A percentile compares a stretch with the other conserved stretches of the same genome.
Evolutionary conservation across 2,113 vertebrate genomes (phyloP).

Genomic region (Atlantisia rogersi): DNA sequence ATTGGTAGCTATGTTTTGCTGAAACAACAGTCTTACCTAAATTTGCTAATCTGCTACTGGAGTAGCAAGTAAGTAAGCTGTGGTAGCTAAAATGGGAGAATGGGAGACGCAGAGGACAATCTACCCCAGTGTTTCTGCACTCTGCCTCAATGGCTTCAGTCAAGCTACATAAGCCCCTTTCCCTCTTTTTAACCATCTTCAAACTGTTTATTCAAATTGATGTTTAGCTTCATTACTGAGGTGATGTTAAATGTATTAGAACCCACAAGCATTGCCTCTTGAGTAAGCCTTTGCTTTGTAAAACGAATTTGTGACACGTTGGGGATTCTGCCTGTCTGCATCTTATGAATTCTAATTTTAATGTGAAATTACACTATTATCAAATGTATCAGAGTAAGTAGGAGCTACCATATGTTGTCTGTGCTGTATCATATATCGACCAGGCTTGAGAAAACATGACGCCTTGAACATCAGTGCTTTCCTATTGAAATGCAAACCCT

Average conservation of each 20-base stretch:
- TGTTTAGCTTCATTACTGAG: neutral
- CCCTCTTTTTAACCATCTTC: neutral
- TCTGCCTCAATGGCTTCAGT: neutral
- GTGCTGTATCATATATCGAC: neutral
- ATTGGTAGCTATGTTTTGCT: neutral
- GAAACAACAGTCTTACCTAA: neutral
- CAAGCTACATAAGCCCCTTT: neutral
- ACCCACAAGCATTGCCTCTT: neutral
- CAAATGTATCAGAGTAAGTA: neutral
- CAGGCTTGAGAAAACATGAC: neutral
- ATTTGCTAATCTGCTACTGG: conserved; percentile 1
- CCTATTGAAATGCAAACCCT: neutral
- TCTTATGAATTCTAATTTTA: neutral
- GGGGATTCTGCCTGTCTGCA: neutral
- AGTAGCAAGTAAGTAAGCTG: neutral
- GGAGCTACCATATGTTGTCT: neutral
- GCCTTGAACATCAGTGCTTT: neutral
- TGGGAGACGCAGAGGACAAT: fast-evolving
- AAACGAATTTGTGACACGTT: neutral
- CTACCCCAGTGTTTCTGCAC: neutral
- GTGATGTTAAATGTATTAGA: neutral
- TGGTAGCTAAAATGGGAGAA: neutral
- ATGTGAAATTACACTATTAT: neutral
- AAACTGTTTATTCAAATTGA: neutral
- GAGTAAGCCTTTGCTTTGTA: neutral